Percentiles rank a stretch among this genome's conserved stretches.
phyloP scores from a whole-genome alignment of 2,888 invertebrate species.

The Euclidia mi region DNA sequence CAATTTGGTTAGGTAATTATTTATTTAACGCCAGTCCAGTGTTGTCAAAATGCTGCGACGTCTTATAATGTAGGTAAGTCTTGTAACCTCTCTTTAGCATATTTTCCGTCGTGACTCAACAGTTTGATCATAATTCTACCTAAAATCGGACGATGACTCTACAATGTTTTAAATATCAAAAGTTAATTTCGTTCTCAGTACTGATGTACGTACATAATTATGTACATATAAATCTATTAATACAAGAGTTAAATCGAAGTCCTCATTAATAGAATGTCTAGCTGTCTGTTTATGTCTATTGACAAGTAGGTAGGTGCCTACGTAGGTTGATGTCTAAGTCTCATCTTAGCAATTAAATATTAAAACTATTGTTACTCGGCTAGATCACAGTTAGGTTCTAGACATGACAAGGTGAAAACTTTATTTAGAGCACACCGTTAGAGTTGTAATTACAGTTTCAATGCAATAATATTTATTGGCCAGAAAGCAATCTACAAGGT shows the following conservation, averaged over 20 bases:
- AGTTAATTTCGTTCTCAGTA: too few relatives aligned
- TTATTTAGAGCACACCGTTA: conserved; percentile 48
- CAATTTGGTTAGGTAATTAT: too few relatives aligned
- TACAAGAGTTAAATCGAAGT: background rate
- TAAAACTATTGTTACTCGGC: conserved; percentile 16
- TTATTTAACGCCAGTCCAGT: too few relatives aligned
- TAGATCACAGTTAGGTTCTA: conserved; percentile 4
- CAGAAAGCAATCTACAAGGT: conserved; percentile 55
- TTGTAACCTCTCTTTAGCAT: background rate
- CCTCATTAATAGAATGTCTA: conserved; percentile 3
- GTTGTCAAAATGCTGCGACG: too few relatives aligned
- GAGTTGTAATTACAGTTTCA: conserved; percentile 58
- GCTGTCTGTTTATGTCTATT: background rate
- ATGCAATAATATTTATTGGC: conserved; percentile 52
- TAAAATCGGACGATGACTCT: conserved; percentile 21
- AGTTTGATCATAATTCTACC: conserved; percentile 12
- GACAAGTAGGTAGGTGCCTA: too few relatives aligned
- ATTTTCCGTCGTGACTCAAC: conserved; percentile 17
- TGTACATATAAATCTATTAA: too few relatives aligned
- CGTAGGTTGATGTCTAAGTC: background rate
- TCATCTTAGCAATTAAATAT: conserved; percentile 12
- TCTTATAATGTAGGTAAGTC: too few relatives aligned
- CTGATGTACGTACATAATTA: too few relatives aligned
- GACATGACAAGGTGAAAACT: conserved; percentile 22
- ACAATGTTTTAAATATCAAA: conserved; percentile 5